Evolutionary conservation across 2,888 invertebrate species (phyloP).

Genomic region (Rhaphigaster nebulosa): DNA sequence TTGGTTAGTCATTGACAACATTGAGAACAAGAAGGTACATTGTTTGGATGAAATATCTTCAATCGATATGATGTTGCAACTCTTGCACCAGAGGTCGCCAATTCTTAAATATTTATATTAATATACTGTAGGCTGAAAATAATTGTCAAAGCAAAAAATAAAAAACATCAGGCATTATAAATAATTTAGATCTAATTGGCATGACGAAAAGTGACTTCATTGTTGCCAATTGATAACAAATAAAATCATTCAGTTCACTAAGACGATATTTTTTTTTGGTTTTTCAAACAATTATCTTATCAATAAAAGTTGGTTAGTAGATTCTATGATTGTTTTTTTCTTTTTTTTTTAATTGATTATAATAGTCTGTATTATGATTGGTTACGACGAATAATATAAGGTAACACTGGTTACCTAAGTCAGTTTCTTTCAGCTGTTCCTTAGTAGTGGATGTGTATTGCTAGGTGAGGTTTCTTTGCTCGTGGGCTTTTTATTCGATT

Average conservation of each 20-base stretch:
- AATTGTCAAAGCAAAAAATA: neutral
- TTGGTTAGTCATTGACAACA: neutral
- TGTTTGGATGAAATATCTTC: neutral
- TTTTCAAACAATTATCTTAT: neutral
- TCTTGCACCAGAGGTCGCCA: neutral
- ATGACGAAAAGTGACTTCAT: neutral
- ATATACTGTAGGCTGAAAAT: neutral
- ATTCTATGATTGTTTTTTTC: neutral
- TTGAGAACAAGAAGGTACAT: neutral
- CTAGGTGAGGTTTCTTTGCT: neutral
- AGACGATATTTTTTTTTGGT: neutral
- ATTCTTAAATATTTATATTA: neutral
- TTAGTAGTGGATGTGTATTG: neutral
- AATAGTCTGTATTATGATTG: neutral
- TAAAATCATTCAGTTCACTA: neutral
- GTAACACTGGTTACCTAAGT: neutral
- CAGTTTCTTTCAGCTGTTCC: constrained; percentile 27
- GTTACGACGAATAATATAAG: neutral
- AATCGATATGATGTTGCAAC: neutral
- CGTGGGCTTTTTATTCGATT: neutral
- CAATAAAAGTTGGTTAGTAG: neutral
- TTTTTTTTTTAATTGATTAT: neutral
- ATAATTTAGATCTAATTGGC: neutral
- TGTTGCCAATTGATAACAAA: neutral
- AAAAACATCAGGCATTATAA: neutral